Evolutionary conservation across 2,888 invertebrate genomes (phyloP), one percentile per base, ranked within the genome.

Genomic region (Disparrhopalites patrizii): DNA sequence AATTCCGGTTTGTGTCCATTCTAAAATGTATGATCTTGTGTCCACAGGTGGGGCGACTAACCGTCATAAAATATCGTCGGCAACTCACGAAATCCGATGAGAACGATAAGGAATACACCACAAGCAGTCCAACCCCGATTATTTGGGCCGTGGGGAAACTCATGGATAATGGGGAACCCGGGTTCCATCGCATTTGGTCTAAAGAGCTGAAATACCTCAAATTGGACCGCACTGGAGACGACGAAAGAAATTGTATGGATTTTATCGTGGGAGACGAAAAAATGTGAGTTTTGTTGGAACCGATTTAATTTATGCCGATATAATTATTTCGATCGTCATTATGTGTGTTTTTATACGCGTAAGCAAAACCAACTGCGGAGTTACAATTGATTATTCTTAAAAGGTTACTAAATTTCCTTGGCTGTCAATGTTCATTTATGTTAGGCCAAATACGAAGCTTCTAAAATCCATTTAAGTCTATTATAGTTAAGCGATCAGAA

Each of bases 61-160:
- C 87, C 71, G 83, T 86, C 13, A 85, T 93, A 67, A 89, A 89
- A 15, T 94, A 88, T 79, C 82, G 93, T 70, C 83, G 93, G 68
- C 84, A 83, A 10, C 81, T 93, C 15, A 86, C 85, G 72, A 89
- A 69, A 18, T 62, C 67, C n/a, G 73, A 73, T 28, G 66, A 68
- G 2, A 38, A 47, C 2, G 73, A 73, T 52, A 71, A 69, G 60
- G 73, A 72, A 40, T 66, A 33, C 38, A 25, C 15, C 3, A 27
- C 56, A 13, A 87, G 72, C 23, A 83, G 82, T 27, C 80, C 83
- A 0, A 79, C 82, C 67, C 87, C 84, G 77, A 83, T 88, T 20
- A 85, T 93, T 64, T 94, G 93, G 93, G 91, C 93, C 1, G 80
- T 93, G 63, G 94, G 94, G 2, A 83, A 85, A 70, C 80, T 93